These are phyloP conservation scores for Champsocephalus esox DNA, from an alignment of 2,797 vertebrate species.

Conservation along the genomic window DNA sequence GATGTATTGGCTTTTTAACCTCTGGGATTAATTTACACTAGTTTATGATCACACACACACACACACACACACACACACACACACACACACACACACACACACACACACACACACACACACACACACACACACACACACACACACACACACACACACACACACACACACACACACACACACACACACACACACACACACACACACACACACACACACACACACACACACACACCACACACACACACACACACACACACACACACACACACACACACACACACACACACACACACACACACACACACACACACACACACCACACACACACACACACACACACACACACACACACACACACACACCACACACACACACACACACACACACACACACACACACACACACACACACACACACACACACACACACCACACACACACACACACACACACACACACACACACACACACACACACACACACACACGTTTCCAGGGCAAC, in stretches of 20 bases:
- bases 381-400: no score
- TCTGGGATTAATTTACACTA: conserved; percentile 24
- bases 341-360: conserved; percentile 40
- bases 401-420: no score
- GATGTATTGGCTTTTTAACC: conserved; percentile 30
- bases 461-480: conserved; percentile 8
- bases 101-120: no score
- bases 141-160: no score
- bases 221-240: neutral
- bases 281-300: no score
- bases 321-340: conserved; percentile 29
- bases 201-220: no score
- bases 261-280: no score
- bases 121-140: no score
- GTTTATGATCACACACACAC: conserved; percentile 7
- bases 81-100: conserved; percentile 46
- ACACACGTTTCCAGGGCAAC: conserved; percentile 81
- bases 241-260: no score
- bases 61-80: conserved; percentile 18
- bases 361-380: neutral
- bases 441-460: no score
- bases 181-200: conserved; percentile 5
- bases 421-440: no score
- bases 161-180: no score
- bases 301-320: conserved; percentile 4